These are phyloP conservation scores for Aurelia sp. DNA, from an alignment of 30 jellyfish, hydroid and myxozoan species.

Conservation along the genomic window DNA sequence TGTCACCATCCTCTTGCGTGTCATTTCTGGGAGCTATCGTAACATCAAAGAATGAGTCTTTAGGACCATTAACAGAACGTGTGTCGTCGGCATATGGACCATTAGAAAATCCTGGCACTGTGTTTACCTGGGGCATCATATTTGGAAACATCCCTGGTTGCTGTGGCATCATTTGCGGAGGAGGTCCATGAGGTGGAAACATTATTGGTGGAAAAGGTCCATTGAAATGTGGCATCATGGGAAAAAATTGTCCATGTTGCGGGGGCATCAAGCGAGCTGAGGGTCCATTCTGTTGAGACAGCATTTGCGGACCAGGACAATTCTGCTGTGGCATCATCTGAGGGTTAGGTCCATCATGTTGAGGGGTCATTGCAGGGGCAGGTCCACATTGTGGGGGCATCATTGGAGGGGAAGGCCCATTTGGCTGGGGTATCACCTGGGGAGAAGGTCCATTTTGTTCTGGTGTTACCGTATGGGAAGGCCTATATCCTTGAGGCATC, in stretches of 20 bases:
- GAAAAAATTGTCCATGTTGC: background rate
- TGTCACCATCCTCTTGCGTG: background rate
- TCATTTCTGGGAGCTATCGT: background rate
- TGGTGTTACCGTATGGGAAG: background rate
- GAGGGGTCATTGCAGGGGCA: background rate
- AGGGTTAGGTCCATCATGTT: background rate
- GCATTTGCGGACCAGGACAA: background rate
- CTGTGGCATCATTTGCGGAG: too few relatives aligned
- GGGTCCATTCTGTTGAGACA: background rate
- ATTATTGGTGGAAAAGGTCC: background rate
- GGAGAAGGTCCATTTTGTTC: background rate
- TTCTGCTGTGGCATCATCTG: background rate
- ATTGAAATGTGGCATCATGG: background rate
- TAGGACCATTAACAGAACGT: background rate
- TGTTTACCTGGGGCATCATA: background rate
- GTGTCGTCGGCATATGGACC: background rate
- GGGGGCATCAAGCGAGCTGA: background rate
- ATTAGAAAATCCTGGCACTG: background rate
- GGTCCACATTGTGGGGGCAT: background rate
- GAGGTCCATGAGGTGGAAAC: background rate
- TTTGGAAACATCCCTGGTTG: background rate
- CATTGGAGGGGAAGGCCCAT: background rate
- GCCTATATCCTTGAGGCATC: background rate
- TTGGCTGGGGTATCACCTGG: background rate
- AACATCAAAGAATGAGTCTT: slow-evolving; percentile 48